A percentile compares a stretch with the other conserved stretches of the same genome.
Evolutionary conservation across 2,797 vertebrate species (phyloP).

Genomic region (Kryptopterus vitreolus): DNA sequence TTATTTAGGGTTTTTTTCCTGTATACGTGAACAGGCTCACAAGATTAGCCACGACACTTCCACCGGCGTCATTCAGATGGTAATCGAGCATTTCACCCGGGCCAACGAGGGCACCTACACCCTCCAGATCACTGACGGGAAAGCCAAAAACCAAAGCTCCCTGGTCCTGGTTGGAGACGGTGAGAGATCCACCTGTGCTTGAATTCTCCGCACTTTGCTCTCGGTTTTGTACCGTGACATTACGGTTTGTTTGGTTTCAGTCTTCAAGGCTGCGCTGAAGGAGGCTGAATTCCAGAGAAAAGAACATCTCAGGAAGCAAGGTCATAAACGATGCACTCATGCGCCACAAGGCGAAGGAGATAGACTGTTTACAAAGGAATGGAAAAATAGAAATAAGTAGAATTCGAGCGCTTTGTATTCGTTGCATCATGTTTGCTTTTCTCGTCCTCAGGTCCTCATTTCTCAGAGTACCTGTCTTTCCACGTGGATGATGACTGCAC

Average conservation of each 20-base stretch:
- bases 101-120: constrained; percentile 96
- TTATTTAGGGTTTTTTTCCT: neutral
- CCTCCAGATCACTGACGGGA: constrained; percentile 90
- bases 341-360: too few relatives aligned
- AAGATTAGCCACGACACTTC: constrained; percentile 86
- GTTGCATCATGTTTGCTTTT: neutral
- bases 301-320: constrained; percentile 95
- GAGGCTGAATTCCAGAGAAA: constrained; percentile 92
- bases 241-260: constrained; percentile 65
- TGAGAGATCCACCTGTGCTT: constrained; percentile 61
- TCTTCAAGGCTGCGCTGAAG: constrained; percentile 84
- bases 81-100: constrained; percentile 87
- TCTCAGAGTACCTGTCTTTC: constrained; percentile 87
- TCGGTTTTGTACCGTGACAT: neutral
- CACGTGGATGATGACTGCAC: constrained; percentile 87
- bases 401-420: too few relatives aligned
- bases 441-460: constrained; percentile 84
- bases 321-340: constrained; percentile 61
- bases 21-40: constrained; percentile 72
- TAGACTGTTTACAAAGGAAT: too few relatives aligned
- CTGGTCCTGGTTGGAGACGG: constrained; percentile 96
- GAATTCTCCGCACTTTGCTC: too few relatives aligned
- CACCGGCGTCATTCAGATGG: constrained; percentile 91
- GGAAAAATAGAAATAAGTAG: too few relatives aligned
- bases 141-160: constrained; percentile 90